Evolutionary conservation across 2,888 invertebrate genomes (phyloP).

Genomic region (Chaetoderma sp.): DNA sequence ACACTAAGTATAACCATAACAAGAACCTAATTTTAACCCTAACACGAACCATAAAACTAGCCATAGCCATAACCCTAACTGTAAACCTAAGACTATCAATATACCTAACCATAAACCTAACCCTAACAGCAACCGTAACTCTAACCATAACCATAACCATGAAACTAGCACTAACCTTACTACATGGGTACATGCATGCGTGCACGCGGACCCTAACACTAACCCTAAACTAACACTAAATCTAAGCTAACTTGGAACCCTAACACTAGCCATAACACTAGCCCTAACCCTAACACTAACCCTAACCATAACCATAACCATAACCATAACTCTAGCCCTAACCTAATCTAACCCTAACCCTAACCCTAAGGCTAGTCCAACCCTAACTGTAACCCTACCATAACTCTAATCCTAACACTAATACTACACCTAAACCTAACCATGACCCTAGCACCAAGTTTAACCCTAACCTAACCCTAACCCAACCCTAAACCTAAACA

Average conservation of each 20-base stretch:
- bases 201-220: no score
- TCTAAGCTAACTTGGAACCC: neutral
- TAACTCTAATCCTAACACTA: no score
- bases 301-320: no score
- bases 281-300: no score
- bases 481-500: neutral
- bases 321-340: conserved; percentile 24
- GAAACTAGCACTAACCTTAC: neutral
- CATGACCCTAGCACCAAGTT: neutral
- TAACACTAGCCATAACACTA: no score
- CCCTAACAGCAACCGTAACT: neutral
- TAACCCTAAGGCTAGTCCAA: conserved; percentile 13
- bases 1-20: neutral
- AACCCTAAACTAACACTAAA: neutral
- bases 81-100: neutral
- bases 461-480: neutral
- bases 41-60: neutral
- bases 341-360: conserved; percentile 2
- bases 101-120: neutral
- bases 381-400: conserved; percentile 20
- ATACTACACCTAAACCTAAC: neutral
- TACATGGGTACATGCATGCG: conserved; percentile 1
- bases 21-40: neutral
- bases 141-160: no score
- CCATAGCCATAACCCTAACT: neutral